Conservation (phyloP, 2,888 invertebrate species). For the Julus scanicus region DNA sequence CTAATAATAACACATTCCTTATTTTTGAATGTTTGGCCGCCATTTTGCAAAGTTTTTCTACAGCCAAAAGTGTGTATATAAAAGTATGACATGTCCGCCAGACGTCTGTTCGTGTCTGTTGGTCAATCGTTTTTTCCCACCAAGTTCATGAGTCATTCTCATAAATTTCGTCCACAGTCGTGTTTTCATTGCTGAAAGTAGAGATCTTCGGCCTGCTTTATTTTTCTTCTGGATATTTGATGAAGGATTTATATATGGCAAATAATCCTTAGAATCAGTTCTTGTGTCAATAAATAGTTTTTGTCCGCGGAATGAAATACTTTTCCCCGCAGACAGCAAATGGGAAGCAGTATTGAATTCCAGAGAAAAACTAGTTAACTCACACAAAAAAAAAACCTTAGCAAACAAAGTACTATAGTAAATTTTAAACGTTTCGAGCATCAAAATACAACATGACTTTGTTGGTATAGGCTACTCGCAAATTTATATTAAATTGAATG, state of each 20-base stretch:
- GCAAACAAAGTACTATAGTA: neutral
- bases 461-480: no score
- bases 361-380: neutral
- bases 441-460: no score
- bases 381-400: neutral
- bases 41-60: neutral
- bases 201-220: conserved; percentile 25
- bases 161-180: conserved; percentile 13
- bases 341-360: neutral
- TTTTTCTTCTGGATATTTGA: conserved; percentile 13
- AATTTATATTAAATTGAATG: no score
- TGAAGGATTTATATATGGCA: conserved; percentile 31
- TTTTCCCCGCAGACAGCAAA: neutral
- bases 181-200: conserved; percentile 32
- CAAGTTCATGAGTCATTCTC: conserved; percentile 37
- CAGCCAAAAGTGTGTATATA: neutral
- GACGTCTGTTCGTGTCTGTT: neutral
- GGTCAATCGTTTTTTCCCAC: neutral
- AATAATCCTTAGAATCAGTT: conserved; percentile 29
- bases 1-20: no score
- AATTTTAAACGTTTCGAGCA: neutral
- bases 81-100: neutral
- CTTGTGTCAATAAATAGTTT: conserved; percentile 45
- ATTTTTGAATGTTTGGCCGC: no score
- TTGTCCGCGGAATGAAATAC: neutral